phyloP scores from a whole-genome alignment of 2,113 vertebrate genomes.

The Scatophagus argus region DNA sequence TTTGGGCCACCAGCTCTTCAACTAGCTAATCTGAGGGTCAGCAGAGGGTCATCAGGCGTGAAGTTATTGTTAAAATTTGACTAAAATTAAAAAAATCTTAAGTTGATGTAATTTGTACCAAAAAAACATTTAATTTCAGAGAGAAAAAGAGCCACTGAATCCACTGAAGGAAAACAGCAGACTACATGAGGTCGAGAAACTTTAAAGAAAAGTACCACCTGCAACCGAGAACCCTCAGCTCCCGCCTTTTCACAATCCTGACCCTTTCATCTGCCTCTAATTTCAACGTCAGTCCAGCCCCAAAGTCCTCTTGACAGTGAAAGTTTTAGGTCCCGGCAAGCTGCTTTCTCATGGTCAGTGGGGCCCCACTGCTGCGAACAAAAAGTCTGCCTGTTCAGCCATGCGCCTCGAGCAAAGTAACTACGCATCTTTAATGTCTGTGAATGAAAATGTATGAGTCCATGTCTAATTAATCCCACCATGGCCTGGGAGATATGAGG shows the following conservation, averaged over 20 bases:
- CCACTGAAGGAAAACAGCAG: not conserved
- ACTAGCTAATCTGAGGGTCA: no score
- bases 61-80: no score
- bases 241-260: conserved; percentile 15
- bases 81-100: no score
- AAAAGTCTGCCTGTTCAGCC: conserved; percentile 50
- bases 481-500: not conserved
- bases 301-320: conserved; percentile 37
- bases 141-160: not conserved
- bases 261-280: conserved; percentile 54
- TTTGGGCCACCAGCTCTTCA: no score
- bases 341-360: conserved; percentile 26
- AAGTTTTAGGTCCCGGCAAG: conserved; percentile 38
- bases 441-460: conserved; percentile 12
- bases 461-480: not conserved
- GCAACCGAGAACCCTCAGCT: conserved; percentile 7
- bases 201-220: conserved; percentile 43
- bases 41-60: no score
- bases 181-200: not conserved
- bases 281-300: conserved; percentile 32
- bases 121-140: not conserved
- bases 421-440: conserved; percentile 32
- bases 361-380: conserved; percentile 48
- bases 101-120: not conserved
- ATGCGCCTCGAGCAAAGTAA: conserved; percentile 34